Evolutionary conservation across 1,140 invertebrate genomes (phyloP), one percentile per base, ranked within the genome.

Genomic region (Chionoecetes opilio): DNA sequence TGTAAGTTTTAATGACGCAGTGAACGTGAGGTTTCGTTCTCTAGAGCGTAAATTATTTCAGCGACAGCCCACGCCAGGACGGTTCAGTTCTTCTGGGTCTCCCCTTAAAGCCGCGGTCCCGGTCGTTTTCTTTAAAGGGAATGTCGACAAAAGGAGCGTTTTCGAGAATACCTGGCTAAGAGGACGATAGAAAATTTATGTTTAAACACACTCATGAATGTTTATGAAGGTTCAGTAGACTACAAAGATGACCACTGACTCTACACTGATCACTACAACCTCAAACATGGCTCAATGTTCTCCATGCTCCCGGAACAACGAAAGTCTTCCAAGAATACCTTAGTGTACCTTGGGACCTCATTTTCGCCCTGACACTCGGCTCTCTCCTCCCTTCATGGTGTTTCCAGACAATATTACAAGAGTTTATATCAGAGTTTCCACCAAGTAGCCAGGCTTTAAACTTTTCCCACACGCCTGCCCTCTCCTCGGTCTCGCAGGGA

Each of bases 81-180:
- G 63, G 46, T 53, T 9, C 46, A 53, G 46, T 53, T 53, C 46
- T 53, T 75, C 21, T n/a, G 11, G 63, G 63, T 75, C n/a, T 21
- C 63, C 63, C 63, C 63, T 75, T 75, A n/a, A 75, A 75, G n/a
- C 63, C 63, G 63, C 63, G 63, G 63, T 75, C 63, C 63, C 21
- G 21, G 63, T 75, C 63, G n/a, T 75, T 75, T 75, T 75, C 63
- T 75, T 75, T 75, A 26, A 75, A 75, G 63, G 63, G 63, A 9
- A 75, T 75, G n/a, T 75, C 63, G 63, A 75, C 63, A 75, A 75
- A n/a, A 75, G n/a, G 63, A 75, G 11, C 63, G 21, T 75, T 26
- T 75, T 75, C 21, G 63, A 75, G 63, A 26, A 6, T 75, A n/a
- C 21, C 63, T 75, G 63, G 63, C 63, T 5, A n/a, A 26, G 63